Evolutionary conservation across 2,113 vertebrate species (phyloP).

Genomic region (Rafetus swinhoei): DNA sequence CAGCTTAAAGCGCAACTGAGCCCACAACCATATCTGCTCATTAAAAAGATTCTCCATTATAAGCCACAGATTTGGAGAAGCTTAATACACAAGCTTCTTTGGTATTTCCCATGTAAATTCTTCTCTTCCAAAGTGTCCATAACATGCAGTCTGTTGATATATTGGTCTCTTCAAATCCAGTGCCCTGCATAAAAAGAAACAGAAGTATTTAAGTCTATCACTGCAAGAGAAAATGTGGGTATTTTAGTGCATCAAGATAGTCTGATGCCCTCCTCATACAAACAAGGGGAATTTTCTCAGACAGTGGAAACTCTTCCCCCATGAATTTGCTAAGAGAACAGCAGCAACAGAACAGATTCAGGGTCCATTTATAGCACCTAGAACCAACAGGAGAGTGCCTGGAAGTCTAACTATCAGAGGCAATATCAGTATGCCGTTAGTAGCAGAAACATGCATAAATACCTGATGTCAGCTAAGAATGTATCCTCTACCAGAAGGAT

Average conservation of each 20-base stretch:
- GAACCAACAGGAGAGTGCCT: background rate
- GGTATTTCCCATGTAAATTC: slow-evolving; percentile 88
- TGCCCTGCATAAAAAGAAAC: slow-evolving; percentile 80
- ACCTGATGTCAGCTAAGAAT: background rate
- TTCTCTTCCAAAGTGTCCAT: slow-evolving; percentile 89
- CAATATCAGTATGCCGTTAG: fast-evolving
- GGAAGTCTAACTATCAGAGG: background rate
- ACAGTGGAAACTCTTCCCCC: background rate
- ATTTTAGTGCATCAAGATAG: background rate
- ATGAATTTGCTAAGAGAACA: background rate
- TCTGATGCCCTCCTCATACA: background rate
- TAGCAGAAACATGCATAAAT: background rate
- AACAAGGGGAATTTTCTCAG: background rate
- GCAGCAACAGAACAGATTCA: background rate
- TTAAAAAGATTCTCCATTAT: background rate
- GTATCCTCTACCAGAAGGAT: background rate
- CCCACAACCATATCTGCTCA: background rate
- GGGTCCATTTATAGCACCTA: background rate
- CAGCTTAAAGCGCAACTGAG: too few relatives aligned
- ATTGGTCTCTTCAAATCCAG: slow-evolving; percentile 89
- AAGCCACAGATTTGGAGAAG: background rate
- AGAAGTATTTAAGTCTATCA: background rate
- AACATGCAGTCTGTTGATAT: slow-evolving; percentile 87
- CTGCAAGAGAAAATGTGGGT: fast-evolving
- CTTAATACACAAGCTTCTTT: slow-evolving; percentile 87